phyloP scores from a whole-genome alignment of 2,888 invertebrate genomes.

The Meta bourneti region DNA sequence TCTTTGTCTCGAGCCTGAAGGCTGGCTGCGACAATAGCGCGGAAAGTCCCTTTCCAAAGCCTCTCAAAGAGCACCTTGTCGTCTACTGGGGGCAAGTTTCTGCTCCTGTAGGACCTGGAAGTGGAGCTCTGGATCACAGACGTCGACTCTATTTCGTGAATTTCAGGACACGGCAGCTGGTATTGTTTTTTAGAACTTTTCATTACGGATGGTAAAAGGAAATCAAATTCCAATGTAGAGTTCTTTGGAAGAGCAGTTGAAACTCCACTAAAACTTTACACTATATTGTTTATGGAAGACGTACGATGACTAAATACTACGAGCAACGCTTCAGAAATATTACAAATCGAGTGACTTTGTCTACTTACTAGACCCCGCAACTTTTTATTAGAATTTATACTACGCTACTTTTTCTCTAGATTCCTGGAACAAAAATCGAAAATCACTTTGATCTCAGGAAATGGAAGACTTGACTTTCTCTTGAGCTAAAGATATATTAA shows the following conservation, averaged over 20 bases:
- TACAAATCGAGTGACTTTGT: background rate
- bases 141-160: slow-evolving; percentile 30
- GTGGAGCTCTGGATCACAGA: slow-evolving; percentile 22
- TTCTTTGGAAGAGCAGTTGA: background rate
- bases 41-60: slow-evolving; percentile 86
- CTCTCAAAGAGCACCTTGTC: slow-evolving; percentile 85
- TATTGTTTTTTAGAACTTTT: slow-evolving; percentile 46
- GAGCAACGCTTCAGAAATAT: background rate
- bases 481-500: slow-evolving; percentile 45
- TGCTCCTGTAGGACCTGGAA: background rate
- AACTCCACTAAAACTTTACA: background rate
- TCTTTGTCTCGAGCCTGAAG: slow-evolving; percentile 60
- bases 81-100: slow-evolving; percentile 73
- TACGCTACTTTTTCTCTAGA: background rate
- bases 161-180: background rate
- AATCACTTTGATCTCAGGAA: slow-evolving; percentile 2
- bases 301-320: background rate
- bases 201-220: slow-evolving; percentile 17
- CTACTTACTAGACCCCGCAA: background rate
- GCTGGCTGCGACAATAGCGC: slow-evolving; percentile 78
- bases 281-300: slow-evolving; percentile 6
- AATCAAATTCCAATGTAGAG: background rate
- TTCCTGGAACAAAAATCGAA: background rate
- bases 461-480: slow-evolving; percentile 29
- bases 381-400: background rate